Evolutionary conservation across 2,888 invertebrate genomes (phyloP), one percentile per base, ranked within the genome.

Genomic region (Tenthredo mesomela): DNA sequence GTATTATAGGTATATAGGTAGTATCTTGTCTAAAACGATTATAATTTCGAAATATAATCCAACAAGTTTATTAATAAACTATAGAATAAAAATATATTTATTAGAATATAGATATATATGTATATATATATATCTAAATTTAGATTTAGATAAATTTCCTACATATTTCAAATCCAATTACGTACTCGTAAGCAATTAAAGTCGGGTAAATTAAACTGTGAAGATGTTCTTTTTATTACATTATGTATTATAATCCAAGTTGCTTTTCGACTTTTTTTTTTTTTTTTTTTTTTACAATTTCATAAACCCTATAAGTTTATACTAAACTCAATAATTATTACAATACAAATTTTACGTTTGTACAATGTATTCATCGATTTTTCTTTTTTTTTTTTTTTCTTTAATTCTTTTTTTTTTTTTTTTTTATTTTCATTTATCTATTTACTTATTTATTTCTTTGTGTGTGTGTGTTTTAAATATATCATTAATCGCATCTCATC

Each of bases 311-410:
- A 40, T 40, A 50, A n/a, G 37, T 80, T 58, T 61, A 47, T 70
- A 82, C 25, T 50, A 67, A 67, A 82, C 50, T 82, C 21, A 82
- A 82, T 82, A 82, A 47, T 82, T 67, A 43, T 82, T 50, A 43
- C 65, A 67, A 67, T 82, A 67, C 65, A 82, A 82, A 82, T 47
- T 18, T 82, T 65, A 67, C 18, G 15, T 70, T 82, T 67, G 82
- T 82, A 82, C 43, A 67, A 18, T 40, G 10, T 67, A 70, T 67
- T 37, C 18, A 47, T 67, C 67, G 29, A 67, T 82, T 67, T 67
- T 21, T 21, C 40, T 37, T 18, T 33, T 0, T 43, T 21, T 82
- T 67, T 67, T 21, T 21, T 71, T 37, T 18, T 33, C 0, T 43
- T 21, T 71, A 33, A 33, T 37, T 15, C 18, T 71, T 71, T 40